Conservation (phyloP, 2,888 invertebrate species). For the Candidula unifasciata region DNA sequence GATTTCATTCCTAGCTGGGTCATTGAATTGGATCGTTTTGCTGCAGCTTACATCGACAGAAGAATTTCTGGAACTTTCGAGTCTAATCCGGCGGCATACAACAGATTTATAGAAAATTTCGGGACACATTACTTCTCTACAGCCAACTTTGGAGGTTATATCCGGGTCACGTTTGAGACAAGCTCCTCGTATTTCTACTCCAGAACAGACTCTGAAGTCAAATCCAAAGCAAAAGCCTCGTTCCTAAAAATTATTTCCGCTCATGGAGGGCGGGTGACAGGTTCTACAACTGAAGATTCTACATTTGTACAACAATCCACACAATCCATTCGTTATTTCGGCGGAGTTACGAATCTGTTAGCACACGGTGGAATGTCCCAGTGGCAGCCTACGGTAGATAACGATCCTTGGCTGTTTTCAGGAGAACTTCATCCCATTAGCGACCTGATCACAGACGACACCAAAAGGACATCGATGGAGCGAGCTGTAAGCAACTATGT, state of each 20-base stretch:
- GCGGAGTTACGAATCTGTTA: conserved; percentile 53
- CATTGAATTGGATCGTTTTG: conserved; percentile 33
- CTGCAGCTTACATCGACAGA: conserved; percentile 24
- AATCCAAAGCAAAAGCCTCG: conserved; percentile 49
- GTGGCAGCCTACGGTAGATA: conserved; percentile 52
- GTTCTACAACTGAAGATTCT: conserved; percentile 31
- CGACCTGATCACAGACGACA: conserved; percentile 48
- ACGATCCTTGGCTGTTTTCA: conserved; percentile 55
- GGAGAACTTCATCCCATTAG: conserved; percentile 50
- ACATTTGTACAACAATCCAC: conserved; percentile 35
- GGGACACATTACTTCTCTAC: conserved; percentile 50
- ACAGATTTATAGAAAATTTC: conserved; percentile 47
- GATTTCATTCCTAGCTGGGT: conserved; percentile 39
- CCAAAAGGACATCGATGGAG: conserved; percentile 45
- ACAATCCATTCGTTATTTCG: conserved; percentile 47
- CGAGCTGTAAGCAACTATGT: conserved; percentile 50
- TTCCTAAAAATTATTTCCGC: conserved; percentile 49
- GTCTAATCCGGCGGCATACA: conserved; percentile 32
- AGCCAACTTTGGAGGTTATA: conserved; percentile 53
- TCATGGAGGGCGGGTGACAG: conserved; percentile 33
- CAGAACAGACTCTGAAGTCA: conserved; percentile 25
- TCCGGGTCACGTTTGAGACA: conserved; percentile 44
- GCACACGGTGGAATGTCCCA: neutral
- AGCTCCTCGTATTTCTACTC: conserved; percentile 38
- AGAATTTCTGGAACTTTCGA: conserved; percentile 29